Percentiles rank a stretch among this genome's conserved stretches.
Conservation (phyloP, 2,888 invertebrate species). For the Parascotia fuliginaria region DNA sequence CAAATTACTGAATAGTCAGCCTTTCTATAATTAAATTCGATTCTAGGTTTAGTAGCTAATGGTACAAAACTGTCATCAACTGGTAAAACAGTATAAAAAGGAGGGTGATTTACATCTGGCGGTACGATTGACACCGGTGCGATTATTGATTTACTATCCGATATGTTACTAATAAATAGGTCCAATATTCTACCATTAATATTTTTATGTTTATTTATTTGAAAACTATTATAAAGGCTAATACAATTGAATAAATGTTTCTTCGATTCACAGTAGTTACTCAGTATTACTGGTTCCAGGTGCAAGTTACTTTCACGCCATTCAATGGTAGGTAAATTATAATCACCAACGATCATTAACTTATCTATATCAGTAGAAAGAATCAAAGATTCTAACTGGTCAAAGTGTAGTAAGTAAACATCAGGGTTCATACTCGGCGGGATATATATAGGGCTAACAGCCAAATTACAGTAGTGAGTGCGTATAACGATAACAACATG, state of each 20-base stretch:
- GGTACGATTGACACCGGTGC: too few species aligned
- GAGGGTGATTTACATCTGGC: too few species aligned
- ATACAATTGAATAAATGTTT: background rate
- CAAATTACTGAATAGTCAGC: too few species aligned
- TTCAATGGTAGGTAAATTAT: background rate
- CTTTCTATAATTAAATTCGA: too few species aligned
- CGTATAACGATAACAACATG: background rate
- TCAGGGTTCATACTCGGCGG: background rate
- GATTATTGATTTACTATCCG: too few species aligned
- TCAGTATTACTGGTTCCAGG: background rate
- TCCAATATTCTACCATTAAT: too few species aligned
- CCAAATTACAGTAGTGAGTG: background rate
- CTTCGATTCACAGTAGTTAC: background rate
- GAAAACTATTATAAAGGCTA: background rate
- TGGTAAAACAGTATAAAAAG: too few species aligned
- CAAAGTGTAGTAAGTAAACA: background rate
- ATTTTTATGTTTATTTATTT: too few species aligned
- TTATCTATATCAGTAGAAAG: background rate
- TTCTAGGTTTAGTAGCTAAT: too few species aligned
- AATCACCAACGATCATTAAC: background rate
- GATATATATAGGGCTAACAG: background rate
- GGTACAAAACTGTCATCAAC: too few species aligned
- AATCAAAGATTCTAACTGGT: background rate
- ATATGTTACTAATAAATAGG: too few species aligned
- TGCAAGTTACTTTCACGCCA: background rate